phyloP scores from a whole-genome alignment of 2,113 vertebrate genomes.

The Nesospiza acunhae region DNA sequence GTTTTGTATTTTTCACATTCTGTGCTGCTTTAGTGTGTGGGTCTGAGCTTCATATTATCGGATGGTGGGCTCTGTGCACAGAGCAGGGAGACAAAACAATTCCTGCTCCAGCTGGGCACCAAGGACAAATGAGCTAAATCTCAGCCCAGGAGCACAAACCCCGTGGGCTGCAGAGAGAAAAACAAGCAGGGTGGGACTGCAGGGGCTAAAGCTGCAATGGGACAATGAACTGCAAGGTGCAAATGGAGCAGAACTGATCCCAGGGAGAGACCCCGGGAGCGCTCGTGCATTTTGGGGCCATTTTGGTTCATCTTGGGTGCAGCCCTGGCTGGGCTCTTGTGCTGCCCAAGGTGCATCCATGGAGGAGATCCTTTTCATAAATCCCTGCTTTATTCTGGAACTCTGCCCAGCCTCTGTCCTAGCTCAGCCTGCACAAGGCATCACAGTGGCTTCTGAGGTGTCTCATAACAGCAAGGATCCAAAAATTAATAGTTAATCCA shows the following conservation, averaged over 20 bases:
- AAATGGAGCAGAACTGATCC: no score
- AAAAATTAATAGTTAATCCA: background rate
- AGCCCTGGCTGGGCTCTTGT: no score
- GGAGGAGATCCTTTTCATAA: background rate
- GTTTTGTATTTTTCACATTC: background rate
- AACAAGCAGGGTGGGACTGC: no score
- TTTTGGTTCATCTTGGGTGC: no score
- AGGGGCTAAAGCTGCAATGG: no score
- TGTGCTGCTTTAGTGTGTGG: background rate
- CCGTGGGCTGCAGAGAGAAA: background rate
- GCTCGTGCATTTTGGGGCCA: no score
- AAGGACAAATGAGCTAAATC: background rate
- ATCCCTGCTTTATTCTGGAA: background rate
- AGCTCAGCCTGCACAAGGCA: background rate
- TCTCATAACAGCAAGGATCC: background rate
- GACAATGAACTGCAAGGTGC: no score
- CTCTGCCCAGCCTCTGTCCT: background rate
- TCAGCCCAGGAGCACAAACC: background rate
- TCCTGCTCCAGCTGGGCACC: background rate
- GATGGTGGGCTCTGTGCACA: background rate
- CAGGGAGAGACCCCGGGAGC: no score
- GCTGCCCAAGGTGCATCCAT: no score
- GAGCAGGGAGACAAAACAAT: background rate
- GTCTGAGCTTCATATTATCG: background rate
- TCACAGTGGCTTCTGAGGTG: background rate